These are phyloP conservation scores for Heterodera carotae DNA, from an alignment of 1,140 invertebrate genomes.

Conservation along the genomic window DNA sequence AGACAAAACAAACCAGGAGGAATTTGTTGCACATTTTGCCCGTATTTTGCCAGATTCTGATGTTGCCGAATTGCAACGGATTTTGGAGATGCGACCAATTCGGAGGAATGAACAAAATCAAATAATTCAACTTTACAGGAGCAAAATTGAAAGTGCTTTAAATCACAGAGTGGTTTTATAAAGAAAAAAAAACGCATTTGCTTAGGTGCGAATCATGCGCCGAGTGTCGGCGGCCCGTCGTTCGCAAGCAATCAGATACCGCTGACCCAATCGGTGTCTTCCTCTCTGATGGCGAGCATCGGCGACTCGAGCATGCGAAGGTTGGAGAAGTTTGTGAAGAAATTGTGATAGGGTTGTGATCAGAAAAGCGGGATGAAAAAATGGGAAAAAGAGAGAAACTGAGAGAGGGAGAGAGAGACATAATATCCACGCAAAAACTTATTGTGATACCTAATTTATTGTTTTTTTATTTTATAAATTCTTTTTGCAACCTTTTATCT, in stretches of 20 bases:
- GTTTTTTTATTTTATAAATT: neutral
- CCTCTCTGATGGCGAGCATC: conserved; percentile 46
- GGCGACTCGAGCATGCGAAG: conserved; percentile 55
- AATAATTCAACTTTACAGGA: conserved; percentile 52
- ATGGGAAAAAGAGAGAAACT: too few relatives aligned
- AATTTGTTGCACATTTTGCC: conserved; percentile 85
- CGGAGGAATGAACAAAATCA: conserved; percentile 52
- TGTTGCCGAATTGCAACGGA: conserved; percentile 86
- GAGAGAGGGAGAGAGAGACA: too few relatives aligned
- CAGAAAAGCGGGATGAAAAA: neutral
- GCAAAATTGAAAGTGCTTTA: conserved; percentile 39
- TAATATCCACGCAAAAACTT: neutral
- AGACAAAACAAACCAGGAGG: conserved; percentile 76
- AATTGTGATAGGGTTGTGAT: conserved; percentile 19
- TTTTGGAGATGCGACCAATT: conserved; percentile 88
- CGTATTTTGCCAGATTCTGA: conserved; percentile 88
- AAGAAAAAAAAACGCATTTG: neutral
- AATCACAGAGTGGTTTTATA: too few relatives aligned
- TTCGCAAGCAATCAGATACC: conserved; percentile 1
- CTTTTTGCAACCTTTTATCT: too few relatives aligned
- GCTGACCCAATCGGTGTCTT: neutral
- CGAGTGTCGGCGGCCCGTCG: neutral
- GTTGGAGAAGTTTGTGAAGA: conserved; percentile 63
- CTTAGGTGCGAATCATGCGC: neutral
- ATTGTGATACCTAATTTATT: too few relatives aligned